Conservation (phyloP, 2,888 invertebrate genomes). For the Morinoia aosen region DNA sequence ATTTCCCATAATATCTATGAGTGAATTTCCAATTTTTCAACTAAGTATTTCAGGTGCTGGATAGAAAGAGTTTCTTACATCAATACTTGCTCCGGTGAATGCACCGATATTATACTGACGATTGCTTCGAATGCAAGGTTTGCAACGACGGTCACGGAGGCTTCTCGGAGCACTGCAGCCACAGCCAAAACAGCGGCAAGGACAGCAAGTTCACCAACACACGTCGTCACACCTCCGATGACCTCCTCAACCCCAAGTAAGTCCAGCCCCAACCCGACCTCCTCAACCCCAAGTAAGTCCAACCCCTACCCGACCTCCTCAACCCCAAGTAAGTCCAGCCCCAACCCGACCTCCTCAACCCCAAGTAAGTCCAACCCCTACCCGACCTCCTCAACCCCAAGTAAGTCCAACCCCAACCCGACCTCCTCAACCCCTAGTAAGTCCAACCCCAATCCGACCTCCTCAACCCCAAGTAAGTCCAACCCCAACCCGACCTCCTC, state of each 20-base stretch:
- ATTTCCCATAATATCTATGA: too few species aligned
- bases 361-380: slow-evolving; percentile 50
- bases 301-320: slow-evolving; percentile 43
- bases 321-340: slow-evolving; percentile 46
- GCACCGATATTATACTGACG: too few species aligned
- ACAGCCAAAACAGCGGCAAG: slow-evolving; percentile 59
- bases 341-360: background rate
- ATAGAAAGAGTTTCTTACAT: too few species aligned
- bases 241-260: slow-evolving; percentile 52
- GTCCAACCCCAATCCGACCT: slow-evolving; percentile 51
- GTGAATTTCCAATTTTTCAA: too few species aligned
- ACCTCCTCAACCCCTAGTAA: slow-evolving; percentile 20
- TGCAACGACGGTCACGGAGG: slow-evolving; percentile 64
- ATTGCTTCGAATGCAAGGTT: slow-evolving; percentile 32
- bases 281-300: slow-evolving; percentile 41
- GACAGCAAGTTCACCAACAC: slow-evolving; percentile 60
- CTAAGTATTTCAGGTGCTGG: too few species aligned
- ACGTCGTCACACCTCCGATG: slow-evolving; percentile 49
- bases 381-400: slow-evolving; percentile 45
- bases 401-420: slow-evolving; percentile 6
- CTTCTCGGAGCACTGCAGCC: slow-evolving; percentile 63
- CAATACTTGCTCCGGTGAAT: too few species aligned
- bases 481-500: background rate
- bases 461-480: slow-evolving; percentile 52
- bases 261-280: background rate